Percentiles rank a stretch among this genome's conserved stretches.
phyloP scores from a whole-genome alignment of 2,797 vertebrate genomes.

The Notolepis coatsorum region DNA sequence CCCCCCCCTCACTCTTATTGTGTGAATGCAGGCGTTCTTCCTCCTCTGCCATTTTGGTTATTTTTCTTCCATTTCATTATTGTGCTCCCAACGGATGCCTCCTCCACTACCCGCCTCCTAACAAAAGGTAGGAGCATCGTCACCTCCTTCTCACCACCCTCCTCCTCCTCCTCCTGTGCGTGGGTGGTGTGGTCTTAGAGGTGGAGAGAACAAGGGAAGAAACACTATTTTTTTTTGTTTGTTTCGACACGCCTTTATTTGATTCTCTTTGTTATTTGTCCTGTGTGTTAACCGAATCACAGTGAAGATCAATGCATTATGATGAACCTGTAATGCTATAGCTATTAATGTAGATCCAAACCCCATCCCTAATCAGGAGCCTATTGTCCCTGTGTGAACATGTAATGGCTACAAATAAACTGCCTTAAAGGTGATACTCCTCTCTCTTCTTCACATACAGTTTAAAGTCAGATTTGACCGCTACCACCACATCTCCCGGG shows the following conservation, averaged over 20 bases:
- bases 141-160: neutral
- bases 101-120: constrained; percentile 19
- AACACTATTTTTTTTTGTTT: neutral
- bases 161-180: neutral
- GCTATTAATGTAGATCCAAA: too few relatives aligned
- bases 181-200: neutral
- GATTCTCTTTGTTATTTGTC: neutral
- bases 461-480: too few relatives aligned
- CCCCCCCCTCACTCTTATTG: constrained; percentile 27
- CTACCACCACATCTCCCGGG: too few relatives aligned
- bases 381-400: too few relatives aligned
- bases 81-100: constrained; percentile 9
- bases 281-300: too few relatives aligned
- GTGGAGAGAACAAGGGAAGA: neutral
- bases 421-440: too few relatives aligned
- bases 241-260: neutral
- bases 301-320: too few relatives aligned
- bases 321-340: too few relatives aligned
- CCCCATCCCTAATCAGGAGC: too few relatives aligned
- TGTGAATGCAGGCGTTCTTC: constrained; percentile 47
- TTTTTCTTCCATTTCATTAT: constrained; percentile 56
- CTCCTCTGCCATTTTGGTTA: constrained; percentile 52
- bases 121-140: constrained; percentile 33
- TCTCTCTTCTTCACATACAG: too few relatives aligned
- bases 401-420: too few relatives aligned